Percentiles rank a stretch among this genome's conserved stretches.
Evolutionary conservation across 1,140 invertebrate genomes (phyloP).

Genomic region (Drosophila repleta): DNA sequence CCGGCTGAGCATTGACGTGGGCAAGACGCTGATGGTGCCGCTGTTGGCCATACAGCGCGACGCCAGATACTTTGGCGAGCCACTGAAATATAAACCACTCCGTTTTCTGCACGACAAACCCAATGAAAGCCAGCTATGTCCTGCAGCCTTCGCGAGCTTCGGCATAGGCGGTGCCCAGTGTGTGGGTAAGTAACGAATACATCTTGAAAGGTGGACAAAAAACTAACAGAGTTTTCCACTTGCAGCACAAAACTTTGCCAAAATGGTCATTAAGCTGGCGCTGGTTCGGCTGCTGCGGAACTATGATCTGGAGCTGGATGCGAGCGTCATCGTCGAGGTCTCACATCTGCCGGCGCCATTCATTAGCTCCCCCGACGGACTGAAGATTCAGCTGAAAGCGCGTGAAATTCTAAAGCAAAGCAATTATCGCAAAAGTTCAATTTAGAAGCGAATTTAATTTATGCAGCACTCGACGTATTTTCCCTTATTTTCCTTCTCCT

Average conservation of each 20-base stretch:
- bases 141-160: constrained; percentile 50
- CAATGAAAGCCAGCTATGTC: constrained; percentile 18
- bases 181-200: constrained; percentile 54
- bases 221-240: neutral
- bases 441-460: constrained; percentile 20
- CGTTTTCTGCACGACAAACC: constrained; percentile 84
- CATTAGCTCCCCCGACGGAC: constrained; percentile 60
- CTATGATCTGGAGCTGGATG: constrained; percentile 60
- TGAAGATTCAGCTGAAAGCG: constrained; percentile 61
- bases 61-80: constrained; percentile 86
- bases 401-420: constrained; percentile 52
- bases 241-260: constrained; percentile 74
- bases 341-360: constrained; percentile 64
- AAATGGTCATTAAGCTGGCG: constrained; percentile 70
- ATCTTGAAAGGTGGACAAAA: neutral
- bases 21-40: constrained; percentile 73
- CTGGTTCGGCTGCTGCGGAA: constrained; percentile 64
- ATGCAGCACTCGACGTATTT: constrained; percentile 4
- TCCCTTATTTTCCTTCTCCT: neutral
- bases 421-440: constrained; percentile 30
- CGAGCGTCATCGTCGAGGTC: constrained; percentile 41
- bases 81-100: constrained; percentile 85
- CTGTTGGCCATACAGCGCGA: constrained; percentile 85
- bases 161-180: constrained; percentile 67
- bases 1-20: constrained; percentile 75